These are phyloP conservation scores for Craterocephalus amniculus DNA, from an alignment of 2,797 vertebrate genomes.

Conservation along the genomic window DNA sequence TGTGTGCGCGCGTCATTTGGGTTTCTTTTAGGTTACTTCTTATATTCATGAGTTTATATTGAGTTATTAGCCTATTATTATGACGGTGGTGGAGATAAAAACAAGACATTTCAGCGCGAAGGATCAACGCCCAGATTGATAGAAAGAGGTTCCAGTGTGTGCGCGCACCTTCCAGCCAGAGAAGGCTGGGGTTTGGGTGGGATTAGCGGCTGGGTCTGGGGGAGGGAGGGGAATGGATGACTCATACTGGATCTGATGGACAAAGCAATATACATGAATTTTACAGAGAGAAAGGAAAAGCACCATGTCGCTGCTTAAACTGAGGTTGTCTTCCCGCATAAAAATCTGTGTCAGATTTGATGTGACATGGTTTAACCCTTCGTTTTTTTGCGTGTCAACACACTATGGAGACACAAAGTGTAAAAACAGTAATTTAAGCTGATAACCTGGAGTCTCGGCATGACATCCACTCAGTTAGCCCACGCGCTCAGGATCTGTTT, in stretches of 20 bases:
- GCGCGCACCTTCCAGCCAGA: conserved; percentile 29
- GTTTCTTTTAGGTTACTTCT: conserved; percentile 5
- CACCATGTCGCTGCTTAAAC: no score
- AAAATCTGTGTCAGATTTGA: no score
- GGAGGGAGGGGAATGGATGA: conserved; percentile 71
- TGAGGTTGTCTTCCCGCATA: no score
- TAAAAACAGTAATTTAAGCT: background rate
- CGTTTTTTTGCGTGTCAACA: background rate
- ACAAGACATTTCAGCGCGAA: conserved; percentile 16
- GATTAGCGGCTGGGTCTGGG: conserved; percentile 65
- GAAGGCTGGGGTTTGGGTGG: conserved; percentile 23
- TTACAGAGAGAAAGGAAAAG: conserved; percentile 3
- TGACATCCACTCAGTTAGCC: background rate
- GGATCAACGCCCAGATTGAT: conserved; percentile 13
- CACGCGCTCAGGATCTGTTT: no score
- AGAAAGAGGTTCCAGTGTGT: conserved; percentile 25
- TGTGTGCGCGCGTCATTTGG: conserved; percentile 5
- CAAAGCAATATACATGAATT: conserved; percentile 33
- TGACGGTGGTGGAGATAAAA: no score
- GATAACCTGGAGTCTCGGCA: background rate
- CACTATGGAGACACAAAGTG: background rate
- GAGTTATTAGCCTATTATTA: no score
- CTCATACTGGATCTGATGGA: conserved; percentile 70
- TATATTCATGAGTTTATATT: no score
- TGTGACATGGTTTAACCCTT: background rate